These are phyloP conservation scores for Xestia c-nigrum DNA, from an alignment of 2,888 invertebrate genomes.

Conservation along the genomic window DNA sequence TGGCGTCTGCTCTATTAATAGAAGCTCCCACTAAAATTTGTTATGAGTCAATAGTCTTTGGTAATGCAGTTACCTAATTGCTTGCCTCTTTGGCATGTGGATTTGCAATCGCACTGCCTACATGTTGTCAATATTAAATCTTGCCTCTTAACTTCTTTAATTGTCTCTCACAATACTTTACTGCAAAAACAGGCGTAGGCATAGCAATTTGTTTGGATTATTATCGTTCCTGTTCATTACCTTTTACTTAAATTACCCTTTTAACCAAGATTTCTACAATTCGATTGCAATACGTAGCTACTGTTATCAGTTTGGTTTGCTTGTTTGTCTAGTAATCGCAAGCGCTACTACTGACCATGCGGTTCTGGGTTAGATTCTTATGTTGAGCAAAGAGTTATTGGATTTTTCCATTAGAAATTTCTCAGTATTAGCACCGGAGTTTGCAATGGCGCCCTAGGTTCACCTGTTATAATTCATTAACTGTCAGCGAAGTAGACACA, in stretches of 20 bases:
- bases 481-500: too few species aligned
- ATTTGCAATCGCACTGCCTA: slow-evolving; percentile 8
- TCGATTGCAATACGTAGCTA: not conserved
- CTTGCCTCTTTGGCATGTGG: not conserved
- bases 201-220: not conserved
- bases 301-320: not conserved
- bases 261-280: not conserved
- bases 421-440: too few species aligned
- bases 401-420: not conserved
- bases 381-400: not conserved
- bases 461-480: too few species aligned
- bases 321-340: too few species aligned
- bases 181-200: not conserved
- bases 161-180: not conserved
- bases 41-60: not conserved
- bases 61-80: slow-evolving; percentile 14
- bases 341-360: not conserved
- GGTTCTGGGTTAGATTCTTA: not conserved
- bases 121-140: slow-evolving; percentile 13
- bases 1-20: not conserved
- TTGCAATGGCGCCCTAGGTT: not conserved
- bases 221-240: not conserved
- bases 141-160: not conserved
- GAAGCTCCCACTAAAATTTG: not conserved
- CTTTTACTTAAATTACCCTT: not conserved